Evolutionary conservation across 2,797 vertebrate genomes (phyloP), one percentile per base, ranked within the genome.

Genomic region (Pangasius krempfi): DNA sequence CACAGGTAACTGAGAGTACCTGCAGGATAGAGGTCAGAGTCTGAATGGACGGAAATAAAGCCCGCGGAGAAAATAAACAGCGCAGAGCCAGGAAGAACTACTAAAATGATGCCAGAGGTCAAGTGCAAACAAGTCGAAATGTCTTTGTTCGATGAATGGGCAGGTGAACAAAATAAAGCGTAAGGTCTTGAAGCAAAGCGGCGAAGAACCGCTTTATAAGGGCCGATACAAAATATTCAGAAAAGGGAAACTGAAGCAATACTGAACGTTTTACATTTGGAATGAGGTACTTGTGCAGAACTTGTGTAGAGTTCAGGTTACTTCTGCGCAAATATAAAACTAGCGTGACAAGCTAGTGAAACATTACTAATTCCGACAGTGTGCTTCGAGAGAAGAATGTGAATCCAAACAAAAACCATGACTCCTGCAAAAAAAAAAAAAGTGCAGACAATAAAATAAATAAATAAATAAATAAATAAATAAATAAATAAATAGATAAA

Each of bases 11-110:
- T 40, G 56, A 70, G 18, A 68, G 37, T 86, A 37, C 62, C 73
- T 86, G 75, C 72, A 82, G 66, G 52, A 86, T 37, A 64, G 40
- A 25, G 54, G 80, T 80, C 72, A 58, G 72, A n/a, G 76, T 47
- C 37, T 89, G 64, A 89, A 88, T 80, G 56, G 85, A 27, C 3
- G 50, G 83, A 90, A 84, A 66, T 4, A 12, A 8, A 30, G 56
- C 56, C 37, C 4, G 70, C 62, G 47, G 70, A 85, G 60, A 78
- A 76, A 85, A 85, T 58, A 85, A 88, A 85, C 87, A 85, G 58
- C 14, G 13, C 73, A 22, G 37, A 80, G 62, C 4, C 75, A 25
- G 75, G 75, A 88, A 89, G 50, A 83, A 44, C 18, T 33, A 47
- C 47, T 40, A 27, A 52, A 78, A 12, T 27, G 10, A 89, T 30